Evolutionary conservation across 2,797 vertebrate species (phyloP).

Genomic region (Miichthys miiuy): DNA sequence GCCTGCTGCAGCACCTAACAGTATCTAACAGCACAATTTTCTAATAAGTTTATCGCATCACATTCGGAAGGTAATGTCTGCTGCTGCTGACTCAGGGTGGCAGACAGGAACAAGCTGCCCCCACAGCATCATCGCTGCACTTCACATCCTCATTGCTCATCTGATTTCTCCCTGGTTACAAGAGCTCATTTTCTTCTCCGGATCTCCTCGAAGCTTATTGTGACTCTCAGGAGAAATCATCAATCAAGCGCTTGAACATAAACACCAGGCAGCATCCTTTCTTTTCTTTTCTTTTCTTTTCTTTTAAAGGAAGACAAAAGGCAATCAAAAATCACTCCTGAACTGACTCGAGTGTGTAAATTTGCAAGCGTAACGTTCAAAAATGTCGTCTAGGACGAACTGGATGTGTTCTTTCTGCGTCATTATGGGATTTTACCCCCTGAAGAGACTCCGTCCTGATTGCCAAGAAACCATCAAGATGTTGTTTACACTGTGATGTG

Average conservation of each 20-base stretch:
- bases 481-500: slow-evolving; percentile 32
- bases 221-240: slow-evolving; percentile 41
- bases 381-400: neutral
- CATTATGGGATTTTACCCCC: neutral
- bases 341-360: neutral
- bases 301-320: neutral
- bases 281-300: no score
- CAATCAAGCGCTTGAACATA: slow-evolving; percentile 15
- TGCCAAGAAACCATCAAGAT: slow-evolving; percentile 36
- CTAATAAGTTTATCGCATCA: neutral
- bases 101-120: slow-evolving; percentile 9
- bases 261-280: neutral
- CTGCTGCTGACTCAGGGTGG: neutral
- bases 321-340: slow-evolving; percentile 19
- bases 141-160: slow-evolving; percentile 2
- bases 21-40: no score
- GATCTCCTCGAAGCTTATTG: slow-evolving; percentile 31
- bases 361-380: neutral
- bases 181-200: slow-evolving; percentile 29
- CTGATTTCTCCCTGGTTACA: slow-evolving; percentile 40
- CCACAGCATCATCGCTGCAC: slow-evolving; percentile 13
- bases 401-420: neutral
- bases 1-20: no score
- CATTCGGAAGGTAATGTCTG: neutral
- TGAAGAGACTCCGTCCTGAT: slow-evolving; percentile 15